phyloP scores from a whole-genome alignment of 1,140 invertebrate genomes.

The Sinella curviseta region DNA sequence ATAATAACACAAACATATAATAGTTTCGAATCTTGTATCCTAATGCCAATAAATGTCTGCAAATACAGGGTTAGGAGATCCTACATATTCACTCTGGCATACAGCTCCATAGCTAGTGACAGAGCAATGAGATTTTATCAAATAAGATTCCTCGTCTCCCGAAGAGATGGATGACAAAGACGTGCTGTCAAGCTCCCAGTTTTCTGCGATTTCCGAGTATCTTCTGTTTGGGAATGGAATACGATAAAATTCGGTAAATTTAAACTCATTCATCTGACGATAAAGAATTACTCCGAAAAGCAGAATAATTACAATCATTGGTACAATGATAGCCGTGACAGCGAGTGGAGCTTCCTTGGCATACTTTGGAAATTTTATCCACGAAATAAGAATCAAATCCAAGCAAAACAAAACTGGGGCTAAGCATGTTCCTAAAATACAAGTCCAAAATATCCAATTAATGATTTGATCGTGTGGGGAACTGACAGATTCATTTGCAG shows the following conservation, averaged over 20 bases:
- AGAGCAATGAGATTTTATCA: conserved; percentile 22
- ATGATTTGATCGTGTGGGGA: conserved; percentile 42
- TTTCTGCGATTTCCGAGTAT: conserved; percentile 38
- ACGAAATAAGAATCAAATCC: conserved; percentile 38
- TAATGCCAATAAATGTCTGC: neutral
- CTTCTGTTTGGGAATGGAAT: conserved; percentile 21
- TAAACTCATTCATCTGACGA: conserved; percentile 20
- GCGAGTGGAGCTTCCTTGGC: conserved; percentile 35
- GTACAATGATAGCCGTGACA: conserved; percentile 31
- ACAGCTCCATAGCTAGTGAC: conserved; percentile 30
- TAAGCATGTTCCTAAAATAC: conserved; percentile 22
- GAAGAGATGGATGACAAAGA: neutral
- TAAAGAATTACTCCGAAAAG: conserved; percentile 32
- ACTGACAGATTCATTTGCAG: neutral
- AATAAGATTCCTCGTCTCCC: neutral
- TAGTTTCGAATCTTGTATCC: too few relatives aligned
- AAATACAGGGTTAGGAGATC: neutral
- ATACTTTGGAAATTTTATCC: conserved; percentile 37
- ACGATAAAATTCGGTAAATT: neutral
- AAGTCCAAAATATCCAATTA: conserved; percentile 33
- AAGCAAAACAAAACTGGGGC: conserved; percentile 38
- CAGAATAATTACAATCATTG: conserved; percentile 26
- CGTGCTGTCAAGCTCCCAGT: conserved; percentile 27
- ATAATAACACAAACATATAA: too few relatives aligned
- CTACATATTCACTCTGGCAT: conserved; percentile 19